These are phyloP conservation scores for Lichenostomus cassidix DNA, from an alignment of 2,113 vertebrate species.

Conservation along the genomic window DNA sequence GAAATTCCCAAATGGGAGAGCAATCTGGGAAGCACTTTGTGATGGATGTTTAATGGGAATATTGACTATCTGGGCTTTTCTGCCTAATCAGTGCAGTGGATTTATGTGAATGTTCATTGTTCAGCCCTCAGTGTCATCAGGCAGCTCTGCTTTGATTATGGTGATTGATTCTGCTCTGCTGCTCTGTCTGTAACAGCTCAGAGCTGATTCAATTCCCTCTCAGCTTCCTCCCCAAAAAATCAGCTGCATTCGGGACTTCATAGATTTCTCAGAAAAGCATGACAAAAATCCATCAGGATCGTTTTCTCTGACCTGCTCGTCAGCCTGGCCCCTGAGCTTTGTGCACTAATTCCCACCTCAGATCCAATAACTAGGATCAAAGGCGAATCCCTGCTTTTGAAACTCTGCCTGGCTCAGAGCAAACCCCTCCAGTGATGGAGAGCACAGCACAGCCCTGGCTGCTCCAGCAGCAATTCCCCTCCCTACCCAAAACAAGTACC, in stretches of 20 bases:
- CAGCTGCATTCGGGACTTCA: neutral
- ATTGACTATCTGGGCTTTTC: constrained; percentile 45
- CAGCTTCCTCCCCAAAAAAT: neutral
- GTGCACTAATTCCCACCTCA: neutral
- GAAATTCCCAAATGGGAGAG: constrained; percentile 29
- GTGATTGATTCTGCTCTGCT: constrained; percentile 61
- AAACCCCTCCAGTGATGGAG: fast-evolving
- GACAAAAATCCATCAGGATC: neutral
- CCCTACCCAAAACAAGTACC: fast-evolving
- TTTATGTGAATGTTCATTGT: constrained; percentile 48
- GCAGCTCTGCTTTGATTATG: constrained; percentile 55
- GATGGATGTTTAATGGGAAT: constrained; percentile 59
- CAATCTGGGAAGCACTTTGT: constrained; percentile 23
- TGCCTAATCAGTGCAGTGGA: constrained; percentile 42
- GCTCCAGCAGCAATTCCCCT: neutral
- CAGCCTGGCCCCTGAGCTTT: neutral
- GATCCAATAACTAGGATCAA: neutral
- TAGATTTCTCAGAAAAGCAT: neutral
- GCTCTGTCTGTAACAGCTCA: neutral
- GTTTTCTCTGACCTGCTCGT: neutral
- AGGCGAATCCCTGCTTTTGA: neutral
- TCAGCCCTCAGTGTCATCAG: constrained; percentile 36
- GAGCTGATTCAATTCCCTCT: neutral
- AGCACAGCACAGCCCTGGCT: neutral
- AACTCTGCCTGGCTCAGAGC: fast-evolving